Base-by-base conservation (phyloP, 2,888 invertebrate species). In the Tryphoninae sp. region DNA sequence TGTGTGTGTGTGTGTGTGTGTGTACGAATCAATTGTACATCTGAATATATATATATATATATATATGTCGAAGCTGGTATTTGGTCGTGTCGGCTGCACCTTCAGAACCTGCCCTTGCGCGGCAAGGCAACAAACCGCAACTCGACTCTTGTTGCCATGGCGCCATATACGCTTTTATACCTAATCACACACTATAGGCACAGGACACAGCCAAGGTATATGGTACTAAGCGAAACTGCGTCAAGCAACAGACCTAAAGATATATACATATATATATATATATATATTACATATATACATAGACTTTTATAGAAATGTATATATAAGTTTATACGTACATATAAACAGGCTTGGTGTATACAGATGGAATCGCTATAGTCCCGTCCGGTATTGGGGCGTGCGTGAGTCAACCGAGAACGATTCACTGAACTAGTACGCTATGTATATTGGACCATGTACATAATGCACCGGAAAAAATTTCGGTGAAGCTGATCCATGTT, bases 111-210 rank as follows among this genome's bases (percentile, higher is more conserved):
- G 67, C 75, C 68, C 68, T 68, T 68, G 68, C 75, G 67, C 67
- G 19, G 69, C 75, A 58, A 78, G 64, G 69, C 64, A 76, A 76
- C 67, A 74, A 65, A 61, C 53, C 62, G 68, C 75, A 59, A 75
- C 75, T 75, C 59, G 33, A 40, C 75, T 68, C 75, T 76, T 76
- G 75, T 76, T 76, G 75, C 75, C 75, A 76, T 76, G 75, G 75
- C 75, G 67, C 75, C 75, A 76, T 76, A 68, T 76, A 76, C 74
- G 64, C 74, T 75, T 75, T 75, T 75, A 65, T 75, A 75, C 49
- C 74, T 33, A 33, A 33, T 33, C 33, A 33, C 33, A 33, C 33
- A 33, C 33, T 33, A 62, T 74, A 64, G 40, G 53, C 73, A 55
- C 53, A 64, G 73, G 55, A 74, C 64, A 51, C 55, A 64, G 23